Evolutionary conservation across 2,888 invertebrate genomes (phyloP), one percentile per base, ranked within the genome.

Genomic region (Empis stercorea): DNA sequence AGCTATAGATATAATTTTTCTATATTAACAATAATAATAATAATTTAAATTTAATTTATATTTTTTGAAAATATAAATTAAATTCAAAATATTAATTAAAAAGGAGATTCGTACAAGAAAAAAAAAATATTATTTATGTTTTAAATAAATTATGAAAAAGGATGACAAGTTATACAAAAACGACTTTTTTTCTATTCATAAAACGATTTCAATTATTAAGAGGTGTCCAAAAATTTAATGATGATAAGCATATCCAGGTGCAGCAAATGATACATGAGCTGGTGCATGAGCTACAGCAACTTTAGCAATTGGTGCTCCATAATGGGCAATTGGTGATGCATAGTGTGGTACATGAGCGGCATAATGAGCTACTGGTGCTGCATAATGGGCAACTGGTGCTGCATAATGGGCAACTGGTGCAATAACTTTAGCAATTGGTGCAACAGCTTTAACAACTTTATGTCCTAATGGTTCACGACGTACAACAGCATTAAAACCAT

Each of bases 401-500:
- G 54, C 59, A 50, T 57, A 57, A 36, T 64, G 63, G 46, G 63
- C 66, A 44, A 56, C 54, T 30, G 63, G 62, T 3, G 65, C 52
- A 41, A 64, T 38, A 3, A 65, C 55, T 50, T 66, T 65, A 51
- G 62, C 64, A 34, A 66, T 52, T 10, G 67, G 66, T 13, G 67
- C 63, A 42, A 65, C 57, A 45, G 69, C 67, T 50, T 65, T 64
- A 5, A 62, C 51, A 10, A 66, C 61, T 55, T 67, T 65, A 0
- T 67, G 67, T 4, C 63, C 66, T 17, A 66, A 61, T 1, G 73
- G 72, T 55, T 74, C 74, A 50, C 71, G 74, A 52, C 70, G 70
- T 5, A 75, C 75, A 32, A 75, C 66, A 23, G 75, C 75, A 57
- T 75, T 75, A 65, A 75, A 75, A 44, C 75, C 75, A 51, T 71